Percentiles rank a stretch among this genome's conserved stretches.
phyloP scores from a whole-genome alignment of 2,113 vertebrate species.

The Melanocharis versteri region DNA sequence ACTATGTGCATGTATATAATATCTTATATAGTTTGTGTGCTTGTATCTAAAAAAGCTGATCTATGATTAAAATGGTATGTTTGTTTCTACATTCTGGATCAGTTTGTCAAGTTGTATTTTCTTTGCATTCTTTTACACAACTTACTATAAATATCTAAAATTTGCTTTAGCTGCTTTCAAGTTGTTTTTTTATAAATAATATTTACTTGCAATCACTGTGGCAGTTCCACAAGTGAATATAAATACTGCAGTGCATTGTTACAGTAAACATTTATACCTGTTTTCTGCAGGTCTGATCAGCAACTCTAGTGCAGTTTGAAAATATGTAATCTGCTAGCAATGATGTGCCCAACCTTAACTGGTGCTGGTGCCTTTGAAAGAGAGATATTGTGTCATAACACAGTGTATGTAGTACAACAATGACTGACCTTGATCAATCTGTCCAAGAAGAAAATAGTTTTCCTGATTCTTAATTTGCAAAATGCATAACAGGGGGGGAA shows the following conservation, averaged over 20 bases:
- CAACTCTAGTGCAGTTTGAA: background rate
- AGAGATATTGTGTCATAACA: background rate
- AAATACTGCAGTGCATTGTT: background rate
- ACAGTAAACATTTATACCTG: background rate
- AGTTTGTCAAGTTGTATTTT: background rate
- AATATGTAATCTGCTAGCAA: background rate
- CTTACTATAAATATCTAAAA: background rate
- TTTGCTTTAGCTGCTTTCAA: background rate
- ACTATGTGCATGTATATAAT: background rate
- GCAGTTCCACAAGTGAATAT: background rate
- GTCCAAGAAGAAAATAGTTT: slow-evolving; percentile 17
- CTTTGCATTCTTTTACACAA: background rate
- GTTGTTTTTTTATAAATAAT: background rate
- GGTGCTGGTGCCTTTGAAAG: background rate
- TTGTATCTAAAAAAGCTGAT: background rate
- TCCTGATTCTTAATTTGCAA: background rate
- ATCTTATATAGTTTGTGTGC: background rate
- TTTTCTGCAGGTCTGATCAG: slow-evolving; percentile 15
- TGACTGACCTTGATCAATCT: background rate
- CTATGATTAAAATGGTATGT: background rate
- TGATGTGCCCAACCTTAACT: background rate
- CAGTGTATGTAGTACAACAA: background rate
- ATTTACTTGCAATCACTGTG: background rate
- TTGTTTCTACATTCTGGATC: background rate
- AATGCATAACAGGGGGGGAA: background rate